A percentile compares a stretch with the other conserved stretches of the same genome.
These are phyloP conservation scores for Sarcophaga rosellei DNA, from an alignment of 2,888 invertebrate species.

Conservation along the genomic window DNA sequence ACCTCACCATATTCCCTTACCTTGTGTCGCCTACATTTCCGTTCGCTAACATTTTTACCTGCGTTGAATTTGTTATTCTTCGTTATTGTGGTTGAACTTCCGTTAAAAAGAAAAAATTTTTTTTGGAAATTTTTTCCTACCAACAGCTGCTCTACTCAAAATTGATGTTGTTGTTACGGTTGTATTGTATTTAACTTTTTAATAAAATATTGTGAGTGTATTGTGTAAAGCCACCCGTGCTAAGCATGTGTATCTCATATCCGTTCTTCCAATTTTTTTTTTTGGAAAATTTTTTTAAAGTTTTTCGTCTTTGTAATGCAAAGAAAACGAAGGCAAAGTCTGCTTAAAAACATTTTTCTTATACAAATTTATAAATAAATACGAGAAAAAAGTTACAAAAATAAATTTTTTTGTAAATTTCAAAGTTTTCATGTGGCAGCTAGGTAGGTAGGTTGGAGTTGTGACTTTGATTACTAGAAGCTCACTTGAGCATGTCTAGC, in stretches of 20 bases:
- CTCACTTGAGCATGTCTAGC: no score
- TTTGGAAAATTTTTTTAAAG: not conserved
- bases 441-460: no score
- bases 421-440: no score
- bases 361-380: no score
- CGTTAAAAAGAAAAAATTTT: not conserved
- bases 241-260: no score
- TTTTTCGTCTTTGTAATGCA: not conserved
- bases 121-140: not conserved
- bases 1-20: not conserved
- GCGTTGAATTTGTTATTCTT: constrained; percentile 3
- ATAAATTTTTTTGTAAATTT: no score
- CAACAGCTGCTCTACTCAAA: not conserved
- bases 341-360: no score
- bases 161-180: not conserved
- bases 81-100: not conserved
- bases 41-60: constrained; percentile 5
- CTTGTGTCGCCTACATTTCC: not conserved
- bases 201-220: no score
- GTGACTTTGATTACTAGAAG: no score
- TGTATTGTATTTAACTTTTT: not conserved
- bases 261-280: not conserved
- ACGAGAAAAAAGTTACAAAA: no score
- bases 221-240: no score
- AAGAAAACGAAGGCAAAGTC: not conserved